Evolutionary conservation across 92 coral and sea anemone species (phyloP).

Genomic region (Anthopleura xanthogrammica): DNA sequence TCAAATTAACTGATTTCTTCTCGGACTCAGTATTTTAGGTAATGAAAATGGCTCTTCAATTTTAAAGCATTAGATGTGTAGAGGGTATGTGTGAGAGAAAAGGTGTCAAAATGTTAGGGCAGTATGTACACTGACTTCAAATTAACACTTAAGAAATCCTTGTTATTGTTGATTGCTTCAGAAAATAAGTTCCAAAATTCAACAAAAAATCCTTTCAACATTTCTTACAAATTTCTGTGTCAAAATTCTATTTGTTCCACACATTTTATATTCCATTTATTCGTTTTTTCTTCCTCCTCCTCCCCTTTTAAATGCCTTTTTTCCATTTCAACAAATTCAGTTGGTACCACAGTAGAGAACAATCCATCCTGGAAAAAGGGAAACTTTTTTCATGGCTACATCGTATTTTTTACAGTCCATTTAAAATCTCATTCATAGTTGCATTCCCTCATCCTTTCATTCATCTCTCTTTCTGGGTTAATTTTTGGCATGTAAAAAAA

Average conservation of each 20-base stretch:
- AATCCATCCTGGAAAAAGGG: background rate
- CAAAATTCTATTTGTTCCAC: too few relatives aligned
- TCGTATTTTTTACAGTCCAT: background rate
- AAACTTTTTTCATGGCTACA: background rate
- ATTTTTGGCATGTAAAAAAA: background rate
- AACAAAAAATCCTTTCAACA: background rate
- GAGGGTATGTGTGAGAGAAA: background rate
- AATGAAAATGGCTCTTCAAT: background rate
- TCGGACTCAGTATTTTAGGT: background rate
- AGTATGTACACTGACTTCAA: background rate
- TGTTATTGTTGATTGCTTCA: background rate
- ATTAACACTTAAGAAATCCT: background rate
- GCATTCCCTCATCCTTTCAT: background rate
- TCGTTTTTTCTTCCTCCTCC: too few relatives aligned
- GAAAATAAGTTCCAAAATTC: background rate
- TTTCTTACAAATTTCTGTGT: too few relatives aligned
- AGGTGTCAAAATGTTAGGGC: background rate
- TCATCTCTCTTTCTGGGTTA: background rate
- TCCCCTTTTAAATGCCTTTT: background rate
- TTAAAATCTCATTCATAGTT: background rate
- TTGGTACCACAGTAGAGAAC: too few relatives aligned
- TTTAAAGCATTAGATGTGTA: background rate
- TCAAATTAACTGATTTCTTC: background rate
- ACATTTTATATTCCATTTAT: too few relatives aligned
- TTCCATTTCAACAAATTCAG: too few relatives aligned